Evolutionary conservation across 2,113 vertebrate genomes (phyloP), one percentile per base, ranked within the genome.

Genomic region (Misgurnus mizolepis): DNA sequence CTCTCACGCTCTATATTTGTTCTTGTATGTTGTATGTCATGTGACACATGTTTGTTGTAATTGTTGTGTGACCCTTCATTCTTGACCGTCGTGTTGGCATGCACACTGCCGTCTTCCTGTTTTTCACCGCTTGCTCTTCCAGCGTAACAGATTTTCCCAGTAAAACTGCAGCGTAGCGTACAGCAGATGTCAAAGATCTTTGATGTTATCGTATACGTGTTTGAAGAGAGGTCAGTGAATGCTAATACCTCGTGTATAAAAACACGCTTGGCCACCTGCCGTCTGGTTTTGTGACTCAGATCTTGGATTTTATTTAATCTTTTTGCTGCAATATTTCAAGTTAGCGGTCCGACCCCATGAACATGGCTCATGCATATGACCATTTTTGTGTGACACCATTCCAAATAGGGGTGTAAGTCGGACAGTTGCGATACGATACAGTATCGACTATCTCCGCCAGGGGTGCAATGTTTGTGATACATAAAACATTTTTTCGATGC

Each of bases 131-230:
- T 15, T 58, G 49, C 39, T 73, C n/a, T 43, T 43, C 17, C 4
- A 17, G 27, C 14, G 50, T 58, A 43, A 15, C 17, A 17, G n/a
- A 53, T 2, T 45, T 47, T 60, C 17, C 45, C n/a, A 2, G 5
- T 65, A 76, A 78, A 79, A 62, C 55, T 12, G 34, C 49, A 0
- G 0, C 6, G 27, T 22, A 18, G 7, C n/a, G 27, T 22, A 4
- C 22, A 76, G 17, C 77, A 70, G 77, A 76, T 80, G 47, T 69
- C 58, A 39, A 53, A 74, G 41, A 11, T 45, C 41, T 56, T 76
- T 45, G 22, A 65, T 22, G 41, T 67, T 50, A 49, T 18, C 7
- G 0, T 41, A 14, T 7, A 12, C 47, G 9, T 62, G 45, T 65
- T 39, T 76, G 5, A 70, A 66, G 49, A 78, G 49, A 68, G 61